Base-by-base conservation (phyloP, 1,140 invertebrate genomes). In the Delia radicum region DNA sequence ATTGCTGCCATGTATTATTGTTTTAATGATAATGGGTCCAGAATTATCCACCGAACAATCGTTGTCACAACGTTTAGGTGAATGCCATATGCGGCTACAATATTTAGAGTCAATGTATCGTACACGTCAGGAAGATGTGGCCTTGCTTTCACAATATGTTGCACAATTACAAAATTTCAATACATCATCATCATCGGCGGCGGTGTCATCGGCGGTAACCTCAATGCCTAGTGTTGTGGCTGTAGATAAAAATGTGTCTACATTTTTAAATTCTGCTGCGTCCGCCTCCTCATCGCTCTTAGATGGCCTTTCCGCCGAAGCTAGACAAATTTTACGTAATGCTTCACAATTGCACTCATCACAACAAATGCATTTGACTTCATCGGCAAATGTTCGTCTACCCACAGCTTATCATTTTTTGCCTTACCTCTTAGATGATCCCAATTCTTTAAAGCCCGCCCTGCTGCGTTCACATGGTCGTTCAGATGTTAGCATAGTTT, bases 371-470 rank as follows among this genome's bases (percentile, higher is more conserved):
- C 81, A 79, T 10, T 81, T 76, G 46, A 33, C 63, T 26, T 48
- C 79, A 76, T 74, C 81, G 15, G 73, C 79, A 28, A 86, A 85
- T 77, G 85, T 94, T 10, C 89, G 90, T 65, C 86, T 94, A 63
- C 94, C 94, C 12, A 93, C 93, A 73, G 91, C 95, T 71, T 96
- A 93, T 86, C 92, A 94, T 80, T 95, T 96, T 81, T 87, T 98
- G 65, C 96, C 96, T 1, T 95, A 98, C 87, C 88, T 98, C 24
- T 88, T 95, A 61, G 92, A 94, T 62, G 91, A 94, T 82, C 91
- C 93, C 0, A 89, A 90, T 78, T 94, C 94, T 80, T 87, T 97
- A 46, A 89, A 91, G 55, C 94, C 96, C 7, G 92, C 93, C 8
- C 95, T 93, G 83, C 88, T 93, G 73, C 88, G 95, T 78, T 93